A percentile compares a stretch with the other conserved stretches of the same genome.
Evolutionary conservation across 1,140 invertebrate species (phyloP).

Genomic region (Bemisia tabaci): DNA sequence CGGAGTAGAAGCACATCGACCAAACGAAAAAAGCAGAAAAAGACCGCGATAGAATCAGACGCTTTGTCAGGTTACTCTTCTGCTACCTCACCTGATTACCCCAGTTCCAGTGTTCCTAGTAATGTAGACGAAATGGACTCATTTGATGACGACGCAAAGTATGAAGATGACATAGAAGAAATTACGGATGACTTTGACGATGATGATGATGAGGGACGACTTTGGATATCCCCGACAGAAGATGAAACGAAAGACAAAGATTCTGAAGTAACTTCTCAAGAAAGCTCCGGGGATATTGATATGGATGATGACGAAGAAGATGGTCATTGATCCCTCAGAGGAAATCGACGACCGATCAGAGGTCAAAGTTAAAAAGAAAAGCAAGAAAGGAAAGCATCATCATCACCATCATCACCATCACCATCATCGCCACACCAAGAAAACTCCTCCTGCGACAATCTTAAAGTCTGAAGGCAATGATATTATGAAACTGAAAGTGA

Average conservation of each 20-base stretch:
- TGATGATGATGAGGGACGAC: slow-evolving; percentile 12
- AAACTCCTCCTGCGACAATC: slow-evolving; percentile 23
- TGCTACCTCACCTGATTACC: neutral
- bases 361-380: slow-evolving; percentile 18
- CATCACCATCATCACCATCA: slow-evolving; percentile 23
- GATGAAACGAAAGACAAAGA: slow-evolving; percentile 16
- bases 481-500: slow-evolving; percentile 26
- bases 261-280: slow-evolving; percentile 12
- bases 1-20: neutral
- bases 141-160: slow-evolving; percentile 17
- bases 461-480: slow-evolving; percentile 22
- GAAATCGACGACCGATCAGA: slow-evolving; percentile 18
- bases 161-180: slow-evolving; percentile 19
- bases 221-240: slow-evolving; percentile 15
- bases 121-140: slow-evolving; percentile 6
- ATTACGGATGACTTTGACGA: slow-evolving; percentile 15
- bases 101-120: neutral
- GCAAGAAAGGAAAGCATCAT: slow-evolving; percentile 23
- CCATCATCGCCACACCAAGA: slow-evolving; percentile 15
- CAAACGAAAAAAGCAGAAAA: neutral
- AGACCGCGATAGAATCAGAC: neutral
- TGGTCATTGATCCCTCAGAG: slow-evolving; percentile 12
- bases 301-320: slow-evolving; percentile 1
- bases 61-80: neutral
- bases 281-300: slow-evolving; percentile 1